These are phyloP conservation scores for Polydrusus tereticollis DNA, from an alignment of 2,888 invertebrate species.

Conservation along the genomic window DNA sequence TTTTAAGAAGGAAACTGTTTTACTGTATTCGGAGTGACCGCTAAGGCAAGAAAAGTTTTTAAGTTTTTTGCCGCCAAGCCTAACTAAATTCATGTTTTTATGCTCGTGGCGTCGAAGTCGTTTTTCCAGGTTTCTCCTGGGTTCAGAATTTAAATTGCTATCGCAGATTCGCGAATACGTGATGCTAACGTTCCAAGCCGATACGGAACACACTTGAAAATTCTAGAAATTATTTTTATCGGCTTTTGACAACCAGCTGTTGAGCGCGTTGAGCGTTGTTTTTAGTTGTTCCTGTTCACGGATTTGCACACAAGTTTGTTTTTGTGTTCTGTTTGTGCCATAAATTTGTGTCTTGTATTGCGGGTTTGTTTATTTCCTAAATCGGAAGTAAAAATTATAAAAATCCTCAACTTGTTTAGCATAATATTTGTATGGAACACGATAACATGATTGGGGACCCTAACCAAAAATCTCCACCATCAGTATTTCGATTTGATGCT, in stretches of 20 bases:
- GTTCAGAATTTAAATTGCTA: no score
- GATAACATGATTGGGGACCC: constrained; percentile 61
- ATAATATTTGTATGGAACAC: constrained; percentile 53
- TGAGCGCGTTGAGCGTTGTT: background rate
- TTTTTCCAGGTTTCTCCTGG: no score
- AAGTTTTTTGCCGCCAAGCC: no score
- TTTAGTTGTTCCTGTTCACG: background rate
- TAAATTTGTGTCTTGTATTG: constrained; percentile 13
- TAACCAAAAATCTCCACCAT: constrained; percentile 58
- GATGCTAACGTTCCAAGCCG: no score
- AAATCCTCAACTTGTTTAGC: background rate
- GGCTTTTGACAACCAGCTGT: constrained; percentile 21
- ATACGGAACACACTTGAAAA: background rate
- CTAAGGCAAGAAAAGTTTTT: no score
- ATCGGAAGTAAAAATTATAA: background rate
- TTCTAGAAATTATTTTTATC: constrained; percentile 23
- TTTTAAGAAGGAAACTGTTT: no score
- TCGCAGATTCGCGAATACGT: no score
- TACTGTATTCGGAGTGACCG: no score
- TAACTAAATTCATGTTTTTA: no score
- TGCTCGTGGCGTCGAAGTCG: no score
- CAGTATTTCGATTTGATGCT: constrained; percentile 60
- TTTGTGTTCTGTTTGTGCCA: background rate
- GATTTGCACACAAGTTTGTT: no score
- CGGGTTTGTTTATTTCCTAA: background rate